Evolutionary conservation across 1,140 invertebrate species (phyloP).

Genomic region (Listronotus oregonensis): DNA sequence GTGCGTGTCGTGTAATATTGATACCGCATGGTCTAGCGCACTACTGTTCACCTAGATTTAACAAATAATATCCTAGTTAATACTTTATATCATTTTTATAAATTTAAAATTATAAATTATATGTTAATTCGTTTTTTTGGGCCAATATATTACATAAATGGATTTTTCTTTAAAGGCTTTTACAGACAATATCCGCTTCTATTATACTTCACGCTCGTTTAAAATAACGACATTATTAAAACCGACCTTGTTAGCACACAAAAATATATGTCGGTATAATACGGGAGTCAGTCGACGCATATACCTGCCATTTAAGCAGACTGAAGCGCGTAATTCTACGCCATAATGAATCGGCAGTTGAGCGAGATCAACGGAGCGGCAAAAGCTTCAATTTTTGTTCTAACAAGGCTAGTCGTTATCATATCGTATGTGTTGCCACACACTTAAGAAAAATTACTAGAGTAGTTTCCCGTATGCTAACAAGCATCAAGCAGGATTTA

Average conservation of each 20-base stretch:
- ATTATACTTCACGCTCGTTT: conserved; percentile 5
- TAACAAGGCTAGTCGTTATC: conserved; percentile 30
- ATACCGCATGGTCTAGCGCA: no score
- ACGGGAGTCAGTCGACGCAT: neutral
- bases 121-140: no score
- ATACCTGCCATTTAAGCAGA: conserved; percentile 20
- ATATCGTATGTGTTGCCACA: conserved; percentile 13
- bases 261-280: neutral
- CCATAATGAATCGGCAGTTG: conserved; percentile 32
- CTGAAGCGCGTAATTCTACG: conserved; percentile 5
- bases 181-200: no score
- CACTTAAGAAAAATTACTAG: neutral
- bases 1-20: no score
- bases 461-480: no score
- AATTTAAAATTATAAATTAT: no score
- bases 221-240: conserved; percentile 22
- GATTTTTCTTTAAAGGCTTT: no score
- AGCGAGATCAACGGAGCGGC: conserved; percentile 19
- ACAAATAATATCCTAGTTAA: no score
- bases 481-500: no score
- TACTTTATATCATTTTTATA: no score
- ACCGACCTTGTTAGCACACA: conserved; percentile 14
- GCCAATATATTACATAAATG: no score
- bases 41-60: no score
- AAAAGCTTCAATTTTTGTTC: conserved; percentile 23